phyloP scores from a whole-genome alignment of 2,113 vertebrate genomes.

The Pollachius pollachius region DNA sequence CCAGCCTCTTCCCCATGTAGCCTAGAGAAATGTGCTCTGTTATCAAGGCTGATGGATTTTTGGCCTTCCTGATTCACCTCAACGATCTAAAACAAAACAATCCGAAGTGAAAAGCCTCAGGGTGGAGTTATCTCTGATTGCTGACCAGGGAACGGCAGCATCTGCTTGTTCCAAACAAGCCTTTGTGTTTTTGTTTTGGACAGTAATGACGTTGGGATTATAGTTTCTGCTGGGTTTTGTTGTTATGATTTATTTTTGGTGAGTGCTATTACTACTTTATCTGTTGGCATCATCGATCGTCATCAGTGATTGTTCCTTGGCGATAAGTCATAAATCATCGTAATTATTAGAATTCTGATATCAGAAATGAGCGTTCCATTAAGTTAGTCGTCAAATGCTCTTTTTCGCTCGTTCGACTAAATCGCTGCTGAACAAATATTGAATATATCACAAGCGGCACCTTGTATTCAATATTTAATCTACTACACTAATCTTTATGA shows the following conservation, averaged over 20 bases:
- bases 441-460: not conserved
- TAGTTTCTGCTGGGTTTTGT: not conserved
- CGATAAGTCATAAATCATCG: no score
- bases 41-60: slow-evolving; percentile 59
- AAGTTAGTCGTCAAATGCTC: no score
- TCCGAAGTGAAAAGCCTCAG: slow-evolving; percentile 12
- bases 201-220: not conserved
- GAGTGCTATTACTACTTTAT: not conserved
- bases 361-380: no score
- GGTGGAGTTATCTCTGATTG: slow-evolving; percentile 36
- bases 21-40: slow-evolving; percentile 55
- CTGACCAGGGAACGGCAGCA: slow-evolving; percentile 24
- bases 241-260: not conserved
- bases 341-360: no score
- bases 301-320: not conserved
- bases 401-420: no score
- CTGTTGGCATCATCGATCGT: not conserved
- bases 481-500: not conserved
- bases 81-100: slow-evolving; percentile 50
- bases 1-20: slow-evolving; percentile 46
- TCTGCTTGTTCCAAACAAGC: not conserved
- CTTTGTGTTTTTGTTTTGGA: not conserved
- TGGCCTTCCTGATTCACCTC: slow-evolving; percentile 45
- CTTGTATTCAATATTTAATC: not conserved
- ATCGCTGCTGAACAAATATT: not conserved